Evolutionary conservation across 2,113 vertebrate species (phyloP), one percentile per base, ranked within the genome.

Genomic region (Benthochromis sp.): DNA sequence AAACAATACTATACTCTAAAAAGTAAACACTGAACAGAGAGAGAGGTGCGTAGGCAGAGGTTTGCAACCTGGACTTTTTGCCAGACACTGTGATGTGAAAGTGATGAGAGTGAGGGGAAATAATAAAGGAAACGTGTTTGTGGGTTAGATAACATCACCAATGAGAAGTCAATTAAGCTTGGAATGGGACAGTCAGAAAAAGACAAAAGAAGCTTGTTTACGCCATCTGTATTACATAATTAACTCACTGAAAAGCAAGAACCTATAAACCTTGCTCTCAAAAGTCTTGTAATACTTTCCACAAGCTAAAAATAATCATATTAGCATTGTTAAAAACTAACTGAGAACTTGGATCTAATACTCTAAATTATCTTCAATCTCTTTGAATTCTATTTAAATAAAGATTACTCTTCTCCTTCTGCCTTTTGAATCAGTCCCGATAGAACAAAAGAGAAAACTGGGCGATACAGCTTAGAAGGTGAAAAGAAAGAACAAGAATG

Each of bases 271-370:
- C 9, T 13, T 83, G 63, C 83, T 86, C 73, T 54, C 40, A 10
- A 38, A 78, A 83, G 73, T 89, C 36, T 31, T 57, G 84, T 34
- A 45, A 71, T 52, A 80, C 29, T 90, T 90, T 92, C 81, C 80
- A 84, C 73, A 82, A 79, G 82, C n/a, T 81, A 27, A 84, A 83
- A 27, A 85, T 31, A 21, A 17, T 63, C 13, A 82, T 84, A 45
- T 83, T 85, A 13, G 45, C 14, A 29, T 50, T 76, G 45, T 88
- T 84, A 85, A 90, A 85, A 86, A 76, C 82, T 29, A 86, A 76
- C 80, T 36, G 2, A n/a, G 43, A 80, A 73, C 81, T 81, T 82
- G 83, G 76, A 86, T 36, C 40, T 12, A 80, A 13, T 59, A 57
- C 9, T 10, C 38, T 85, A 63, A 19, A 91, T 91, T 90, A 91